Evolutionary conservation across 2,113 vertebrate species (phyloP).

Genomic region (Gambusia affinis): DNA sequence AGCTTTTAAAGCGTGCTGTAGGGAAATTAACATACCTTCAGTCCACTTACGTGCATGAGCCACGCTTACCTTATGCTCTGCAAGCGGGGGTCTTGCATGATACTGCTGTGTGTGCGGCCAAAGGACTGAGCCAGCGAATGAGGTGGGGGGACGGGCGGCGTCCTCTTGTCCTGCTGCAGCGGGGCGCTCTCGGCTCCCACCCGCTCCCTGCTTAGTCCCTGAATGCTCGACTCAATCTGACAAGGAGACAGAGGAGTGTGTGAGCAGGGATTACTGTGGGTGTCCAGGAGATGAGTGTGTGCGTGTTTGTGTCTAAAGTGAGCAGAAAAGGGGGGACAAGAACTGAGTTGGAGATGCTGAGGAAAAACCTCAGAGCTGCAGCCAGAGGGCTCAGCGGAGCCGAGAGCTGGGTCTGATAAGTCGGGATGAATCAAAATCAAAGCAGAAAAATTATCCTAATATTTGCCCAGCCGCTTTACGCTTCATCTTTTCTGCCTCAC

Average conservation of each 20-base stretch:
- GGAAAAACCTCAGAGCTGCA: conserved; percentile 24
- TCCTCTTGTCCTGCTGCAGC: conserved; percentile 67
- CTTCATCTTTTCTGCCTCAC: conserved; percentile 31
- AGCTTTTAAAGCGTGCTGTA: background rate
- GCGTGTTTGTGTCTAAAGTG: conserved; percentile 10
- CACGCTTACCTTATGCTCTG: conserved; percentile 87
- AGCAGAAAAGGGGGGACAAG: conserved; percentile 10
- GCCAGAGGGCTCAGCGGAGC: conserved; percentile 45
- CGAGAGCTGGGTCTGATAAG: conserved; percentile 65
- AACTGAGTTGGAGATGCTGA: conserved; percentile 5
- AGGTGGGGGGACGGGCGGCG: conserved; percentile 49
- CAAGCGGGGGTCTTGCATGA: conserved; percentile 90
- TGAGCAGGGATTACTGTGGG: conserved; percentile 17
- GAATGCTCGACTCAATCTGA: conserved; percentile 59
- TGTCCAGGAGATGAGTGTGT: conserved; percentile 1
- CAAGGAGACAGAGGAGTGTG: conserved; percentile 22
- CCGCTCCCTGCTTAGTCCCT: conserved; percentile 60
- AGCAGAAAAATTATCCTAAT: conserved; percentile 60
- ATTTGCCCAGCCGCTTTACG: conserved; percentile 50
- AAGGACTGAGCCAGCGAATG: conserved; percentile 70
- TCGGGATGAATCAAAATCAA: conserved; percentile 70
- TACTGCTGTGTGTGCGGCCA: conserved; percentile 64
- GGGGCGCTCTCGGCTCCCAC: conserved; percentile 53
- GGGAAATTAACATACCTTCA: background rate
- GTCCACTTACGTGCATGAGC: background rate